Conservation (phyloP, 2,888 invertebrate species). For the Spisula subtruncata region DNA sequence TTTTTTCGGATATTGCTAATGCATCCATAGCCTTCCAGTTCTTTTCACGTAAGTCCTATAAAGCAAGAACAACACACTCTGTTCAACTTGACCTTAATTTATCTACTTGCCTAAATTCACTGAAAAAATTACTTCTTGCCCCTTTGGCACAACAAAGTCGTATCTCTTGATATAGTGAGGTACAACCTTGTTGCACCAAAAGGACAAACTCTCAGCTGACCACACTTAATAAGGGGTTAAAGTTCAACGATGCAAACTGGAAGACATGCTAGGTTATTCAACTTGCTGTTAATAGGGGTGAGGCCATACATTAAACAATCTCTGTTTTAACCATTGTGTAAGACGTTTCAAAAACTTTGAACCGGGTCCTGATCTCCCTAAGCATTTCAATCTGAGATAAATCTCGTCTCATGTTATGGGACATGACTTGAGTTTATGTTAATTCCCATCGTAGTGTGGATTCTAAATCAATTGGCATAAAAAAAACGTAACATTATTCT, state of each 20-base stretch:
- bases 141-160: too few relatives aligned
- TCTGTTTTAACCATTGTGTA: neutral
- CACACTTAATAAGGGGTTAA: neutral
- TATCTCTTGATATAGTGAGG: too few relatives aligned
- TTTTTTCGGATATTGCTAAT: conserved; percentile 85
- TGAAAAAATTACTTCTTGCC: too few relatives aligned
- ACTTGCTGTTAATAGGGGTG: neutral
- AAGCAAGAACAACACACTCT: conserved; percentile 62
- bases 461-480: too few relatives aligned
- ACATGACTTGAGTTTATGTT: too few relatives aligned
- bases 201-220: neutral
- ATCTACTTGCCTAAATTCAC: neutral
- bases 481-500: too few relatives aligned
- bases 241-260: neutral
- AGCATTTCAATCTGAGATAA: too few relatives aligned
- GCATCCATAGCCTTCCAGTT: conserved; percentile 87
- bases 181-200: too few relatives aligned
- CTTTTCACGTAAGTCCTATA: conserved; percentile 85
- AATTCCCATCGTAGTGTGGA: too few relatives aligned
- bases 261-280: neutral
- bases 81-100: neutral
- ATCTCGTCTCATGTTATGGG: too few relatives aligned
- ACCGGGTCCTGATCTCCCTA: too few relatives aligned
- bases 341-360: neutral
- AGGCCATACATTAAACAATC: neutral